Percentiles rank a stretch among this genome's conserved stretches.
Conservation (phyloP, 2,797 vertebrate species). For the Loriculus beryllinus region DNA sequence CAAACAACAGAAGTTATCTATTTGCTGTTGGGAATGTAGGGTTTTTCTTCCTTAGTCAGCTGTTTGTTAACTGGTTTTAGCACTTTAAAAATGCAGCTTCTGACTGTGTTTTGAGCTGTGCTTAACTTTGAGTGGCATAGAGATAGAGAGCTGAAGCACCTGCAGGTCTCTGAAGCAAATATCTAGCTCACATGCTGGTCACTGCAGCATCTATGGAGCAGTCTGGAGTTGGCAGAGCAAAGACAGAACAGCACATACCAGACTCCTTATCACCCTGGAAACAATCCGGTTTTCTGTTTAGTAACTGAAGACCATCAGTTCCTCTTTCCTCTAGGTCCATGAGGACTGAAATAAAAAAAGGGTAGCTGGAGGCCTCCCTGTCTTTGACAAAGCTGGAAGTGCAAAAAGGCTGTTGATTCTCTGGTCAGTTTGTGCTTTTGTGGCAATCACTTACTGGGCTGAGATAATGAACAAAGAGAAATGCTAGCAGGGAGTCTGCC, state of each 20-base stretch:
- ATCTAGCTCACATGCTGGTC: accelerated
- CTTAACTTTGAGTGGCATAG: background rate
- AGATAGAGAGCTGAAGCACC: background rate
- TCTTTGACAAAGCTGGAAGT: background rate
- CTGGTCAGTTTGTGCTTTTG: background rate
- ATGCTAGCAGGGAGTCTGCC: background rate
- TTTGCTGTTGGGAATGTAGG: background rate
- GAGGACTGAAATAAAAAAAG: background rate
- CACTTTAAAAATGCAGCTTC: background rate
- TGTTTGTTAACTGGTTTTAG: background rate
- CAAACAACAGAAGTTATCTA: background rate
- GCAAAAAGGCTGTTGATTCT: background rate
- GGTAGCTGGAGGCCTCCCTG: background rate
- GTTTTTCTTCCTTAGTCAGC: background rate
- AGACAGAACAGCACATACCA: background rate
- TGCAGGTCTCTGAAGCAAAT: background rate
- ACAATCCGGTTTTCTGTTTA: background rate
- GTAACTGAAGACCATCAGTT: background rate
- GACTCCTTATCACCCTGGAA: background rate
- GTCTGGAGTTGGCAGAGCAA: background rate
- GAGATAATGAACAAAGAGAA: background rate
- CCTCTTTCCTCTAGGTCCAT: background rate
- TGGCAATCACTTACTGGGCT: background rate
- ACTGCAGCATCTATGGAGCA: background rate
- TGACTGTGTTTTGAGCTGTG: background rate